Conservation (phyloP, 1,140 invertebrate species). For the Macrostomum lignano region DNA sequence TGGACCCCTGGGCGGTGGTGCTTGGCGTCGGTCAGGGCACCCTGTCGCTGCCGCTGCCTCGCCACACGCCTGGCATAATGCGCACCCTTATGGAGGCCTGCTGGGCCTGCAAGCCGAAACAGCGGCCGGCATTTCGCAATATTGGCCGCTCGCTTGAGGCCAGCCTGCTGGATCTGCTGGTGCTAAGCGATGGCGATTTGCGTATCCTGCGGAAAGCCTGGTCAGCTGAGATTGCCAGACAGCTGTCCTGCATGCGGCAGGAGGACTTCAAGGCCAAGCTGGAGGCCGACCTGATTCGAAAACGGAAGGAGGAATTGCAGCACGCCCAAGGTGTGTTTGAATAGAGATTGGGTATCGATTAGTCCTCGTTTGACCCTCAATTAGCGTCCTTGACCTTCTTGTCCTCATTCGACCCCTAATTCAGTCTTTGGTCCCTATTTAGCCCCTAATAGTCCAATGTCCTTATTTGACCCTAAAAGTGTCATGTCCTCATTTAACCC, state of each 20-base stretch:
- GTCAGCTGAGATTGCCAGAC: conserved; percentile 1
- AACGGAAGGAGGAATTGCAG: conserved; percentile 48
- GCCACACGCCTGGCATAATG: conserved; percentile 48
- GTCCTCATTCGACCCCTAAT: too few species aligned
- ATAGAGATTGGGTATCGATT: too few species aligned
- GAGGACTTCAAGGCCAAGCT: too few species aligned
- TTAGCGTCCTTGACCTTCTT: too few species aligned
- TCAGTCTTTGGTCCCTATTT: too few species aligned
- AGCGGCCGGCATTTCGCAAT: conserved; percentile 70
- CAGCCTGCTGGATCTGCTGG: conserved; percentile 52
- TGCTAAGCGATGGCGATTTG: conserved; percentile 15
- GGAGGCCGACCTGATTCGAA: conserved; percentile 39
- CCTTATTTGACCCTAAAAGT: too few species aligned
- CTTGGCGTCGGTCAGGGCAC: conserved; percentile 83
- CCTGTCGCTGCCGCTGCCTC: conserved; percentile 56
- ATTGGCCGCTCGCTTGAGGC: too few species aligned
- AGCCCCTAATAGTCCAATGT: too few species aligned
- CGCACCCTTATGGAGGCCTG: conserved; percentile 42
- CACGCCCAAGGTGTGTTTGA: conserved; percentile 32
- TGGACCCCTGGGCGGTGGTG: conserved; percentile 82
- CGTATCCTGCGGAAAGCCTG: neutral
- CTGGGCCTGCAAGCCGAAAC: conserved; percentile 51
- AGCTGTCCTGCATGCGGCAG: conserved; percentile 9
- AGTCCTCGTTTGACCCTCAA: too few species aligned
- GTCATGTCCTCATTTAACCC: too few species aligned